Evolutionary conservation across 2,888 invertebrate genomes (phyloP).

Genomic region (Exocentrus adspersus): DNA sequence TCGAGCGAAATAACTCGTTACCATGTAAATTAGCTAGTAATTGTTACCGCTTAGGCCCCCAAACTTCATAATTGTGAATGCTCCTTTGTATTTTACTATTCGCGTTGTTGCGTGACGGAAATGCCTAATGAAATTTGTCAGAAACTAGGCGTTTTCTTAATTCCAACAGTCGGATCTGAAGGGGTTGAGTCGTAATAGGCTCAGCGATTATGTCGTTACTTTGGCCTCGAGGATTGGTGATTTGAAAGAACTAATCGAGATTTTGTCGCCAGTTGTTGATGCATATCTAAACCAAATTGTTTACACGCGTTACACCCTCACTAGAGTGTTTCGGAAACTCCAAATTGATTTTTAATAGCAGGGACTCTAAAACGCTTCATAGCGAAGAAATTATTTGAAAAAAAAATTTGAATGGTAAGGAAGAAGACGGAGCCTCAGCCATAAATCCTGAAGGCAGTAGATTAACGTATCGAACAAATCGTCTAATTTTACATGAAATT

Average conservation of each 20-base stretch:
- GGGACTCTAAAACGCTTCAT: too few relatives aligned
- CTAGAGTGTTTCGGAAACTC: too few relatives aligned
- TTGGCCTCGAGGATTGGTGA: too few relatives aligned
- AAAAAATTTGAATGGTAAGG: not conserved
- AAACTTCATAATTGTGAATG: conserved; percentile 30
- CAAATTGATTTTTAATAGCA: too few relatives aligned
- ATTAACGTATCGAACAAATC: conserved; percentile 29
- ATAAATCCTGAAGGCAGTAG: conserved; percentile 5
- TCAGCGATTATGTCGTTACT: too few relatives aligned
- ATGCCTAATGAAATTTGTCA: conserved; percentile 27
- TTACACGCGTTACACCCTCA: too few relatives aligned
- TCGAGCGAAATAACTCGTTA: conserved; percentile 22
- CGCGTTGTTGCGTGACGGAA: conserved; percentile 25
- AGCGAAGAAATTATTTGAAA: too few relatives aligned
- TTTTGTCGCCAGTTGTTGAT: too few relatives aligned
- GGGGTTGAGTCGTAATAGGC: too few relatives aligned
- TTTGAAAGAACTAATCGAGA: too few relatives aligned
- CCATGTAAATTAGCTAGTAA: conserved; percentile 35
- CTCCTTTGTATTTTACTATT: conserved; percentile 25
- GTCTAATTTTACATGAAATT: conserved; percentile 37
- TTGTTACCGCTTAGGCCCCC: conserved; percentile 28
- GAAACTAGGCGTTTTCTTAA: conserved; percentile 7
- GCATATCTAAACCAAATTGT: too few relatives aligned
- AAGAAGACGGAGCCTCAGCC: not conserved
- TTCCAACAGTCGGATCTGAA: conserved; percentile 5